Evolutionary conservation across 2,113 vertebrate species (phyloP).

Genomic region (Strix aluco): DNA sequence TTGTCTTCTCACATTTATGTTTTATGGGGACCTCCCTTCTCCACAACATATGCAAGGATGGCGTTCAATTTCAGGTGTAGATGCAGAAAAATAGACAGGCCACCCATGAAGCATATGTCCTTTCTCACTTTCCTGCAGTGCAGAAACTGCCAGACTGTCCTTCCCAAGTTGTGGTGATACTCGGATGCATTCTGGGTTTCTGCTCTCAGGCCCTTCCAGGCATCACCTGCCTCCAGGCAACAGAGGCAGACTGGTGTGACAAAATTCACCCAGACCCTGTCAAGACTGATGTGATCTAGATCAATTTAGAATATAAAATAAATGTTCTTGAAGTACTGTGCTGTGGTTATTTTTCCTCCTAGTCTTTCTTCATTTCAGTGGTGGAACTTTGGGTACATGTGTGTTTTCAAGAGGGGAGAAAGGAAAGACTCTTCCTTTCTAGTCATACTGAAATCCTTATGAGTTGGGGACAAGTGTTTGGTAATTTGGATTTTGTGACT

Average conservation of each 20-base stretch:
- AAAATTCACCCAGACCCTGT: not conserved
- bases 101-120: not conserved
- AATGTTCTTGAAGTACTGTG: not conserved
- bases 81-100: not conserved
- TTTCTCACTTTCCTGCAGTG: not conserved
- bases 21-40: not conserved
- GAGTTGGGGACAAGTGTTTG: not conserved
- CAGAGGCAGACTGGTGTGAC: not conserved
- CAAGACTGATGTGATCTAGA: not conserved
- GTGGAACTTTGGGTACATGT: not conserved
- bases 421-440: not conserved
- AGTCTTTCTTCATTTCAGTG: not conserved
- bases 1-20: not conserved
- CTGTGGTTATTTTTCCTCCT: not conserved
- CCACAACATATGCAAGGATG: not conserved
- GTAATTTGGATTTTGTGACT: conserved; percentile 12
- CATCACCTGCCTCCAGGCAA: not conserved
- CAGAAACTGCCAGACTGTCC: not conserved
- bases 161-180: not conserved
- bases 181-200: not conserved
- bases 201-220: not conserved
- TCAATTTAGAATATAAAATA: not conserved
- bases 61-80: not conserved
- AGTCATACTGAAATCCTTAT: not conserved
- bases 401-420: not conserved